phyloP scores from a whole-genome alignment of 2,888 invertebrate genomes.

The Alloplasta piceator region DNA sequence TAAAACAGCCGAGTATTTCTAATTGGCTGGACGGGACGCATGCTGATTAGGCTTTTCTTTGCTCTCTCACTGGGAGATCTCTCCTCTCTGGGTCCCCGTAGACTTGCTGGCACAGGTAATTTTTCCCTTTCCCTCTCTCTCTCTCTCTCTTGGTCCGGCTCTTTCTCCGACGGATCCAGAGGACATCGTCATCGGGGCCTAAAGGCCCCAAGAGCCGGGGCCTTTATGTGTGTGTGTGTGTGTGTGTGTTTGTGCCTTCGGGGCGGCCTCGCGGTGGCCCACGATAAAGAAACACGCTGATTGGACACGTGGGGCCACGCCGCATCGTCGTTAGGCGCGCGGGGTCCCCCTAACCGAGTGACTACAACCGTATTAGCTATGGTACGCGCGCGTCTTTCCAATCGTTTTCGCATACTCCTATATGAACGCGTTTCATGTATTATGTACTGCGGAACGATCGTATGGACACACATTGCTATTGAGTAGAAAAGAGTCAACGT shows the following conservation, averaged over 20 bases:
- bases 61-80: conserved; percentile 67
- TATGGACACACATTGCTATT: conserved; percentile 15
- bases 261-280: conserved; percentile 75
- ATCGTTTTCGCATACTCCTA: neutral
- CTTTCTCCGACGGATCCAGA: conserved; percentile 20
- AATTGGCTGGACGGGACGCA: conserved; percentile 82
- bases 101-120: conserved; percentile 39
- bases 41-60: conserved; percentile 82
- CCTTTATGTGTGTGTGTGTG: conserved; percentile 16
- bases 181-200: conserved; percentile 28
- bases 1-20: conserved; percentile 82
- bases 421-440: conserved; percentile 44
- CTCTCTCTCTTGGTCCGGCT: neutral
- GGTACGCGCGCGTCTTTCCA: conserved; percentile 56
- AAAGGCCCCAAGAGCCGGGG: conserved; percentile 11
- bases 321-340: conserved; percentile 72
- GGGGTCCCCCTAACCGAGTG: conserved; percentile 55
- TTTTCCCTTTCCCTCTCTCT: neutral
- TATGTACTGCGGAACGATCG: conserved; percentile 39
- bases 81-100: conserved; percentile 42
- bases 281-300: conserved; percentile 79
- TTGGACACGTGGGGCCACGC: conserved; percentile 79
- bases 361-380: conserved; percentile 62
- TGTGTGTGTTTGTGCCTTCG: conserved; percentile 42
- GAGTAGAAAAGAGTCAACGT: neutral